Conservation (phyloP, 2,888 invertebrate species). For the Macrosiphum euphorbiae region DNA sequence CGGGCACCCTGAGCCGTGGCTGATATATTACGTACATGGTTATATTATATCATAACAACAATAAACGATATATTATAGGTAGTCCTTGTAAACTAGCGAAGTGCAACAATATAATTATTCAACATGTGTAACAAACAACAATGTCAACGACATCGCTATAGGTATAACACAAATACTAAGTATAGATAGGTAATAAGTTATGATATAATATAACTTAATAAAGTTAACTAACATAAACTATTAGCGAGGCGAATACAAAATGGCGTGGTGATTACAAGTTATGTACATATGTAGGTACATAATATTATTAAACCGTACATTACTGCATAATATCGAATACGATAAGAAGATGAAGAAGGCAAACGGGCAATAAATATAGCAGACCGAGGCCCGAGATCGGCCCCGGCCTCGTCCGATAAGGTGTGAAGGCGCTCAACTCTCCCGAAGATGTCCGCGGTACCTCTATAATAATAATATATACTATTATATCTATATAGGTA, state of each 20-base stretch:
- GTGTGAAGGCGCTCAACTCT: slow-evolving; percentile 55
- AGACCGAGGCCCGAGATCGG: slow-evolving; percentile 50
- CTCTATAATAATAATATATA: background rate
- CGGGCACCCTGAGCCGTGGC: background rate
- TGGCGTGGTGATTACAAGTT: background rate
- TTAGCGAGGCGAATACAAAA: background rate
- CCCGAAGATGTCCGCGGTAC: slow-evolving; percentile 28
- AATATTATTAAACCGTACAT: background rate
- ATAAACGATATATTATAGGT: background rate
- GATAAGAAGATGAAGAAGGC: slow-evolving; percentile 31
- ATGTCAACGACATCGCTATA: no score
- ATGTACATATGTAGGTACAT: background rate
- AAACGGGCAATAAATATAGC: slow-evolving; percentile 35
- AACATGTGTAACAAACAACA: background rate
- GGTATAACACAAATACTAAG: background rate
- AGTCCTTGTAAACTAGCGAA: background rate
- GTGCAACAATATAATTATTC: background rate
- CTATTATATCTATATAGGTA: background rate
- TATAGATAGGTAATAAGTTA: background rate
- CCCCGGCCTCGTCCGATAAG: slow-evolving; percentile 62
- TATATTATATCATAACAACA: background rate
- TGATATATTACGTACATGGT: background rate
- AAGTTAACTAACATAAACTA: background rate
- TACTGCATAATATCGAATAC: background rate
- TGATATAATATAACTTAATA: background rate